Conservation (phyloP, 2,797 vertebrate species). For the Emydoidea blandingii region DNA sequence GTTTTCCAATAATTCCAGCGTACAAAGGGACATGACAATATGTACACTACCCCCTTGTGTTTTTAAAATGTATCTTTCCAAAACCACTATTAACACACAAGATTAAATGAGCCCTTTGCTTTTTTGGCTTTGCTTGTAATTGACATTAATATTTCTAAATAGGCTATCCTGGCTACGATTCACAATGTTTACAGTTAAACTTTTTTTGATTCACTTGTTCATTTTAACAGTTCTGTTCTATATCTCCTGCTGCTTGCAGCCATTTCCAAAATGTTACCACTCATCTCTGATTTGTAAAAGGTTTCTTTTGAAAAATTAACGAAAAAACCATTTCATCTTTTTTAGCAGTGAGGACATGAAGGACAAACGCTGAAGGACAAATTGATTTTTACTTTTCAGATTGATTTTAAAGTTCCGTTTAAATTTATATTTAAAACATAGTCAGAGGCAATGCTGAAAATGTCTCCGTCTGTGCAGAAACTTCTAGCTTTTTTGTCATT, state of each 20-base stretch:
- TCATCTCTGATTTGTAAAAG: background rate
- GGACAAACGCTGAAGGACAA: background rate
- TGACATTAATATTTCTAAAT: background rate
- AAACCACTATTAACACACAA: background rate
- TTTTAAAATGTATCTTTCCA: background rate
- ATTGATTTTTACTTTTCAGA: background rate
- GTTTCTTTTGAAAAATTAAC: background rate
- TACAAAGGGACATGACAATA: background rate
- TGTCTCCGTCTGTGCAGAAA: background rate
- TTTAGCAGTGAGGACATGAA: background rate
- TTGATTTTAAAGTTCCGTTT: conserved; percentile 10
- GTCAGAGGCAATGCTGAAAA: background rate
- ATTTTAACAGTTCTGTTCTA: background rate
- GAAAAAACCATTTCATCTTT: background rate
- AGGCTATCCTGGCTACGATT: background rate
- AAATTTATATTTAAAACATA: background rate
- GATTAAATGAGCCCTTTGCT: background rate
- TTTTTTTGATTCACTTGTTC: background rate
- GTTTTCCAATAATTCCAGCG: background rate
- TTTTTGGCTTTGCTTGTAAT: background rate
- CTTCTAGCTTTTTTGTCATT: background rate
- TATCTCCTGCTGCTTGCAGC: background rate
- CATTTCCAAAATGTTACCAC: background rate
- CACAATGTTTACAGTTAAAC: fast-evolving
- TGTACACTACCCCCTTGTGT: background rate